These are phyloP conservation scores for Sinodicranocentrus sp. DNA, from an alignment of 2,888 invertebrate genomes.

Conservation along the genomic window DNA sequence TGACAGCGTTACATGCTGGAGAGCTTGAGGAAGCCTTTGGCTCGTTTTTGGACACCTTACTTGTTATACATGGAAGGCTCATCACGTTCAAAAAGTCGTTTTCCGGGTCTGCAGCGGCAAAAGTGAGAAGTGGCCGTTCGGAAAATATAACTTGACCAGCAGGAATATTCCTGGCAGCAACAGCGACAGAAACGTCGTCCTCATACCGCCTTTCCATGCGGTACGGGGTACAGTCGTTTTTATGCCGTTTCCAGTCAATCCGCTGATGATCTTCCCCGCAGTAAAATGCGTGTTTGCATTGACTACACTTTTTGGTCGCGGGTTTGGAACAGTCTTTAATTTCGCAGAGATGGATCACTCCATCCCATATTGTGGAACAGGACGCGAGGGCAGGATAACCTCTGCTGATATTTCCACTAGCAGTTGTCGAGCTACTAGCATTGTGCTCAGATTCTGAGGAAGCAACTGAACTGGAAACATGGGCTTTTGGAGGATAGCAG, in stretches of 20 bases:
- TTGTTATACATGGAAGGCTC: constrained; percentile 67
- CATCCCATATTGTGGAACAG: constrained; percentile 70
- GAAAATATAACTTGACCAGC: constrained; percentile 71
- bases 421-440: constrained; percentile 49
- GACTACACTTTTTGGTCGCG: constrained; percentile 72
- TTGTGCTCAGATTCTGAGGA: constrained; percentile 66
- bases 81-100: constrained; percentile 69
- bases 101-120: constrained; percentile 67
- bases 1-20: constrained; percentile 59
- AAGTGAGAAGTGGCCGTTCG: constrained; percentile 73
- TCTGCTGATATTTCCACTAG: constrained; percentile 36
- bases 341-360: constrained; percentile 68
- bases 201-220: constrained; percentile 52
- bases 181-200: constrained; percentile 59
- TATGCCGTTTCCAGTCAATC: constrained; percentile 73
- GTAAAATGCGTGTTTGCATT: constrained; percentile 72
- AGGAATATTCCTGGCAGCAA: constrained; percentile 71
- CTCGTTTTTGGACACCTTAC: not conserved
- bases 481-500: constrained; percentile 19
- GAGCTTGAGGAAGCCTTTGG: not conserved
- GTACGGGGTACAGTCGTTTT: constrained; percentile 70
- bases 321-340: constrained; percentile 67
- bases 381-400: constrained; percentile 47
- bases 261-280: constrained; percentile 73
- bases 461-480: constrained; percentile 55